Evolutionary conservation across 2,888 invertebrate species (phyloP).

Genomic region (Agrochola macilenta): DNA sequence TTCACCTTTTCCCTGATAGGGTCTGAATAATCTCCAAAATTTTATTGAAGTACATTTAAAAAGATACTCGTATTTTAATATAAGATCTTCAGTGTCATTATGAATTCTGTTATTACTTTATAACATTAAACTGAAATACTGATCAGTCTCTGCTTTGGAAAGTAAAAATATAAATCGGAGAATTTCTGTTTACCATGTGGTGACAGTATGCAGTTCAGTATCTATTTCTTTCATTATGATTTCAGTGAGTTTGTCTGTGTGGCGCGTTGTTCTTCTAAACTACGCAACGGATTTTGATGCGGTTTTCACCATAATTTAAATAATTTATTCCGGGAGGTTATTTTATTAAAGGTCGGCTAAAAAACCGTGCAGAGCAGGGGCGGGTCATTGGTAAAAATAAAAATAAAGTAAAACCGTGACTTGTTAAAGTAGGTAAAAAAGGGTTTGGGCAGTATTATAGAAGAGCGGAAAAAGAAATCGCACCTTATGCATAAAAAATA

Average conservation of each 20-base stretch:
- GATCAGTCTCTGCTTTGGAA: not conserved
- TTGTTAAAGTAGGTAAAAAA: not conserved
- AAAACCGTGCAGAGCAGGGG: not conserved
- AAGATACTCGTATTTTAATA: not conserved
- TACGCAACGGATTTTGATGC: not conserved
- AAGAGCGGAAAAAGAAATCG: slow-evolving; percentile 3
- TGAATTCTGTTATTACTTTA: slow-evolving; percentile 1
- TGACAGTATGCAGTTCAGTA: not conserved
- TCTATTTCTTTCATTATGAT: not conserved
- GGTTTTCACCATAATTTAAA: not conserved
- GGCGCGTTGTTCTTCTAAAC: not conserved
- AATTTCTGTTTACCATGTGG: not conserved
- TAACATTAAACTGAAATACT: not conserved
- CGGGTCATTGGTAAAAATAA: not conserved
- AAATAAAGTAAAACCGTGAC: not conserved
- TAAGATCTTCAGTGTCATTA: not conserved
- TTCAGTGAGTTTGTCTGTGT: not conserved
- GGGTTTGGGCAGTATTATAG: not conserved
- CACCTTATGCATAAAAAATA: slow-evolving; percentile 22
- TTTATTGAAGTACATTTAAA: not conserved
- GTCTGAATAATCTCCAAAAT: not conserved
- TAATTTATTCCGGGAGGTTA: not conserved
- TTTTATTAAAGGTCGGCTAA: no score
- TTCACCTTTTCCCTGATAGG: not conserved
- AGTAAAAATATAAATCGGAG: not conserved